Base-by-base conservation (phyloP, 1,140 invertebrate genomes). In the Nilaparvata lugens region DNA sequence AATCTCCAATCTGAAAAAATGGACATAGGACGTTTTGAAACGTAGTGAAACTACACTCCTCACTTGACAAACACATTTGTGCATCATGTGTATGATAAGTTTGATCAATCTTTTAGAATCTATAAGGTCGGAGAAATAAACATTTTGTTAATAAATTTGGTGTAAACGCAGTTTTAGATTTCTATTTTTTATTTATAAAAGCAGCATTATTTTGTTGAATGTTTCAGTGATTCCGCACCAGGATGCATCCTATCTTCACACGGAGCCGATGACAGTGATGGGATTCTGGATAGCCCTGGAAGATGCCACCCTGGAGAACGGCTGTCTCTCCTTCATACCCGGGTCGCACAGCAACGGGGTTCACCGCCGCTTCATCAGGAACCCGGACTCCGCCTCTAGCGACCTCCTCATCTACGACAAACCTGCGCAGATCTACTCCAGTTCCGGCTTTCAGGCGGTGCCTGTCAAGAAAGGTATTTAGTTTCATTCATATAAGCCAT, bases 211-310 rank as follows among this genome's bases (percentile, higher is more conserved):
- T n/a, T n/a, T n/a, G n/a, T 28, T 9, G 4, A 28, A 9, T 35
- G 7, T 60, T 61, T 21, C 71, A 88, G 93, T 95, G 9, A 78
- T 75, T 7, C 77, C 88, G 0, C 94, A 96, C 75, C 91, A 95
- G 74, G 94, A 97, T 72, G 83, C 84, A 0, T 86, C 90, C 0
- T 98, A 90, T 71, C 76, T 98, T 2, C 81, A 89, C 65, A 92
- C 90, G 0, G 88, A 86, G 58, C 73, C 81, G 25, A 81, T 81
- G 14, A 69, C 68, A 67, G 78, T 88, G 0, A 73, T 93, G 13
- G 95, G 95, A 1, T 87, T 97, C 68, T 98, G 96, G 96, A 87
- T 98, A 51, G 91, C 96, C 2, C 73, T 98, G 1, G 93, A 98
- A 68, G 92, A 97, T 69, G 89, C 93, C 2, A 95, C 87, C 0